Percentiles rank a stretch among this genome's conserved stretches.
Evolutionary conservation across 2,888 invertebrate genomes (phyloP).

Genomic region (Homarus gammarus): DNA sequence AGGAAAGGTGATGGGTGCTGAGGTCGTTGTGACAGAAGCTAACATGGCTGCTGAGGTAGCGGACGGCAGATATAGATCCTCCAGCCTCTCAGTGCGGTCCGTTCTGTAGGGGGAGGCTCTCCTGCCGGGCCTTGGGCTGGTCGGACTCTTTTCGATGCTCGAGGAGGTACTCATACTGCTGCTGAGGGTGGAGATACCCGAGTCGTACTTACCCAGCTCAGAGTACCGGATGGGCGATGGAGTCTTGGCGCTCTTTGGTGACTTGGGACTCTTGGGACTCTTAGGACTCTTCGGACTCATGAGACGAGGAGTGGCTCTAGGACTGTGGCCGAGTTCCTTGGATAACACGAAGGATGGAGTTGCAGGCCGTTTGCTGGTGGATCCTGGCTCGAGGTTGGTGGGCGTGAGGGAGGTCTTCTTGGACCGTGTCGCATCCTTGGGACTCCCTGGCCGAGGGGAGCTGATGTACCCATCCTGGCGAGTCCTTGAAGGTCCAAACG

Average conservation of each 20-base stretch:
- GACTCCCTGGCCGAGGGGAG: slow-evolving; percentile 76
- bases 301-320: slow-evolving; percentile 60
- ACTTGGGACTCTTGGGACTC: slow-evolving; percentile 83
- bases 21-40: slow-evolving; percentile 59
- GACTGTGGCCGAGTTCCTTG: slow-evolving; percentile 59
- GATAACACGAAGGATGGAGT: slow-evolving; percentile 57
- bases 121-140: slow-evolving; percentile 80
- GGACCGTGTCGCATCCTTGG: slow-evolving; percentile 62
- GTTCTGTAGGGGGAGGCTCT: slow-evolving; percentile 55
- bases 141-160: slow-evolving; percentile 90
- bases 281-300: slow-evolving; percentile 77
- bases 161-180: slow-evolving; percentile 84
- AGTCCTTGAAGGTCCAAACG: slow-evolving; percentile 80
- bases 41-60: slow-evolving; percentile 56
- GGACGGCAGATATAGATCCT: slow-evolving; percentile 62
- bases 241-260: slow-evolving; percentile 72
- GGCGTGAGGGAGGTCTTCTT: slow-evolving; percentile 62
- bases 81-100: slow-evolving; percentile 63
- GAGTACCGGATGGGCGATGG: slow-evolving; percentile 64
- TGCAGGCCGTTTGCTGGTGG: slow-evolving; percentile 63
- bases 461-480: slow-evolving; percentile 84
- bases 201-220: slow-evolving; percentile 87
- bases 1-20: slow-evolving; percentile 41
- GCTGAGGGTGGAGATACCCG: slow-evolving; percentile 91
- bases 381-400: slow-evolving; percentile 51